These are phyloP conservation scores for Drosophila bocqueti DNA, from an alignment of 1,140 invertebrate genomes.

Conservation along the genomic window DNA sequence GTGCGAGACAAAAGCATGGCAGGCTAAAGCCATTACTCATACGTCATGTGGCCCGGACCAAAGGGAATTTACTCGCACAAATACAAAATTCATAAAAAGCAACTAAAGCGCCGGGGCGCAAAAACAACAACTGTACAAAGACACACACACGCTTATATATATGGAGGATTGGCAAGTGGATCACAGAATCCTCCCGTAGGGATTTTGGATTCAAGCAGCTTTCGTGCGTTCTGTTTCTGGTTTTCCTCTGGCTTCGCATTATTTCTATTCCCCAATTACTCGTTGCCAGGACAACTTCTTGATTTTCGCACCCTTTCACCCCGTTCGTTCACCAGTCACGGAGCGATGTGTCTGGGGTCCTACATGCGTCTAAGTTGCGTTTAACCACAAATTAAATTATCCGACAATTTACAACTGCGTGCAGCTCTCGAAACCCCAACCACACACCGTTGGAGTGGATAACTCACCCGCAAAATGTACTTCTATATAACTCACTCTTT, in stretches of 20 bases:
- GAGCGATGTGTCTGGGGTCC: slow-evolving; percentile 15
- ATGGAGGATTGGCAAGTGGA: slow-evolving; percentile 66
- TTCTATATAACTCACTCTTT: neutral
- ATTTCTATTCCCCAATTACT: slow-evolving; percentile 67
- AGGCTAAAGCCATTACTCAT: slow-evolving; percentile 78
- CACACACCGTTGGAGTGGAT: neutral
- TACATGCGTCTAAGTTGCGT: slow-evolving; percentile 66
- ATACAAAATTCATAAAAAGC: slow-evolving; percentile 70
- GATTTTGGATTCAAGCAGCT: slow-evolving; percentile 39
- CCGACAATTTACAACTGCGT: slow-evolving; percentile 71
- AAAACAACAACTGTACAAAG: slow-evolving; percentile 54
- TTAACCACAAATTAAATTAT: slow-evolving; percentile 81
- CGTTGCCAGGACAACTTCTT: slow-evolving; percentile 63
- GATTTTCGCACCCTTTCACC: slow-evolving; percentile 19
- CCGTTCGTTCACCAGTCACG: slow-evolving; percentile 4
- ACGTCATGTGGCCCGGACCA: slow-evolving; percentile 72
- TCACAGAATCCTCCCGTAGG: slow-evolving; percentile 41
- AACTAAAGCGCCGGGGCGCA: slow-evolving; percentile 59
- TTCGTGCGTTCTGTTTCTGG: slow-evolving; percentile 26
- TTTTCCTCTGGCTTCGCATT: slow-evolving; percentile 46
- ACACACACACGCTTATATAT: neutral
- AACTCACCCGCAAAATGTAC: slow-evolving; percentile 17
- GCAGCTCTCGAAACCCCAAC: slow-evolving; percentile 2
- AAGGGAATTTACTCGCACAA: slow-evolving; percentile 68
- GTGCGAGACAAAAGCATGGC: slow-evolving; percentile 60